Base-by-base conservation (phyloP, 2,113 vertebrate species). In the Brachyistius frenatus region DNA sequence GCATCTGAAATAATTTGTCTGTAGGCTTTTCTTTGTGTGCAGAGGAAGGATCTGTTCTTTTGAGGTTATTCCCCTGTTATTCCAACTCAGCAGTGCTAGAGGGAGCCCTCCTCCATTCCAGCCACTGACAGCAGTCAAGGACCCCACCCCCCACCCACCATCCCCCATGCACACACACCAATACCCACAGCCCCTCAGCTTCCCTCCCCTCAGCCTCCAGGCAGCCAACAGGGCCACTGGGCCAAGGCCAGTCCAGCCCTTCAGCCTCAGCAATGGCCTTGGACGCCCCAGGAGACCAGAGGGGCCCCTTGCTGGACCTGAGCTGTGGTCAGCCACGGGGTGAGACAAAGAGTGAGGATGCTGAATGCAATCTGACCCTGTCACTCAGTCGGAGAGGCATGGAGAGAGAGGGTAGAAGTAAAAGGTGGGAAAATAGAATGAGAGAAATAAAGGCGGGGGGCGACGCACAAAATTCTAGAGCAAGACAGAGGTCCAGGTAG, bases 51-150 rank as follows among this genome's bases (percentile, higher is more conserved):
- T 60, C 14, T 52, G 5, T 36, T 47, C 11, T 55, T 49, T 73
- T 67, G 7, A 13, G 56, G 41, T 46, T 39, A 52, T 76, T 62
- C 64, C 47, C 62, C 53, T 93, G 93, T 87, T 89, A 78, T 94
- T 92, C 53, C 91, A 75, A 31, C 37, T 62, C 14, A 72, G 52
- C 23, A 70, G 85, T 86, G 93, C 93, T 94, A 95, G 93, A 94
- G 93, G 94, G 94, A 92, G 94, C 94, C 88, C 91, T 92, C 66
- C 76, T 87, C 86, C 88, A 78, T 87, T 86, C 82, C 78, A 78
- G 73, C 64, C 54, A 46, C 30, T 13, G 47, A 71, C 65, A 66
- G 60, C 32, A 73, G 57, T 66, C 65, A 81, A 70, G 56, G 54
- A 53, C 54, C 66, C 50, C 65, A 14, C 8, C 36, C 52, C 52